Evolutionary conservation across 1,140 invertebrate species (phyloP), one percentile per base, ranked within the genome.

Genomic region (Diorhabda sublineata): DNA sequence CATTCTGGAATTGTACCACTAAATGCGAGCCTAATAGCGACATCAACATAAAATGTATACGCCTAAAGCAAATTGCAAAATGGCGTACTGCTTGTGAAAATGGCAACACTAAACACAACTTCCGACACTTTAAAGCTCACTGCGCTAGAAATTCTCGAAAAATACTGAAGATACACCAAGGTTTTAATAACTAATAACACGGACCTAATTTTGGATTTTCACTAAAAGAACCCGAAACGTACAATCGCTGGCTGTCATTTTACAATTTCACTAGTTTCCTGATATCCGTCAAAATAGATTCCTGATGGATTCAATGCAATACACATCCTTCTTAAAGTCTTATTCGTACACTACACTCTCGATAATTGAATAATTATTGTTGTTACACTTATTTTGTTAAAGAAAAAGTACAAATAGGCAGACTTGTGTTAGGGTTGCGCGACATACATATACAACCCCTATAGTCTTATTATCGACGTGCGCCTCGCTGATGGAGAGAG

Each of bases 51-150:
- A 42, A 62, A 62, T 68, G 72, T 73, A 73, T 73, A 73, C 72
- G 72, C 72, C 72, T 73, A 73, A 69, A 71, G 58, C 45, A 57
- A 58, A 58, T 69, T 68, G 62, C 70, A 73, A 73, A 73, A 73
- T 73, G 72, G 72, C 72, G 72, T 71, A 69, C 66, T 9, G 44
- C 43, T 45, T 56, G 56, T 47, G 47, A 45, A 57, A 65, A 65
- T 43, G 47, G 64, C 41, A 65, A 45, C 66, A 67, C 66, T 45
- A 67, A 61, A 67, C 66, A 61, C 58, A 5, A 56, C 11, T 45
- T 59, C 45, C 42, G 58, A 9, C 66, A 47, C 58, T 8, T 45
- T 9, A 45, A 59, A 64, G 9, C 47, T n/a, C 62, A 64, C 44
- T 56, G n/a, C 64, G 11, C 41, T 5, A 43, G 26, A 58, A n/a